Base-by-base conservation (phyloP, 2,113 vertebrate species). In the Chionis minor region DNA sequence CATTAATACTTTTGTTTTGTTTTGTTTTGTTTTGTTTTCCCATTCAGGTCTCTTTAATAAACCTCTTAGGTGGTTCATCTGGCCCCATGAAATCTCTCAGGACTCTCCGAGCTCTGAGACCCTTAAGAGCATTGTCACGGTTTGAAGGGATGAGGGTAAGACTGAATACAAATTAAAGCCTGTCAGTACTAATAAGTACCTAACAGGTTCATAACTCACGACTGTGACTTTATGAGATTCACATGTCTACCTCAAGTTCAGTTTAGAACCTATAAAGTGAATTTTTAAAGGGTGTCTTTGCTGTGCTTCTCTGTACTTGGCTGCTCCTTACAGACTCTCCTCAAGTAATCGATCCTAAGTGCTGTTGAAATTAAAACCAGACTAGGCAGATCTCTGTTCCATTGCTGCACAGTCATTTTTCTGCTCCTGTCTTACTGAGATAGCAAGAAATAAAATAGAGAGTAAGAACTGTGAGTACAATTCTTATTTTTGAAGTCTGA, bases 91-190 rank as follows among this genome's bases (percentile, higher is more conserved):
- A 99, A 97, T 99, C 99, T 52, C 98, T 99, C 28, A 97, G 99
- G 96, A 99, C 99, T 14, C 98, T 99, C 32, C 98, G 99, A 4
- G 99, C 99, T 83, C 97, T 99, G 96, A 98, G 99, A 79, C 99
- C 99, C 6, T 97, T 99, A 78, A 97, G 99, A 94, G 99, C 99
- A 30, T 92, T 99, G 72, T 99, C 99, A 95, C 98, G 99, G 97
- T 99, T 99, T 69, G 99, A 99, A 97, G 99, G 99, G 86, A 99
- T 99, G 99, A 95, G 99, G 98, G 99, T 99, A 97, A 99, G 99
- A 73, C 13, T 56, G 81, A 88, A 18, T 5, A 59, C 21, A 45
- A 67, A 32, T 20, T 26, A n/a, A 47, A 88, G 14, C 11, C 33
- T 72, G 3, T n/a, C 45, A 59, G 14, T 72, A 28, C 30, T 62